These are phyloP conservation scores for Metalampra italica DNA, from an alignment of 2,888 invertebrate species.

Conservation along the genomic window DNA sequence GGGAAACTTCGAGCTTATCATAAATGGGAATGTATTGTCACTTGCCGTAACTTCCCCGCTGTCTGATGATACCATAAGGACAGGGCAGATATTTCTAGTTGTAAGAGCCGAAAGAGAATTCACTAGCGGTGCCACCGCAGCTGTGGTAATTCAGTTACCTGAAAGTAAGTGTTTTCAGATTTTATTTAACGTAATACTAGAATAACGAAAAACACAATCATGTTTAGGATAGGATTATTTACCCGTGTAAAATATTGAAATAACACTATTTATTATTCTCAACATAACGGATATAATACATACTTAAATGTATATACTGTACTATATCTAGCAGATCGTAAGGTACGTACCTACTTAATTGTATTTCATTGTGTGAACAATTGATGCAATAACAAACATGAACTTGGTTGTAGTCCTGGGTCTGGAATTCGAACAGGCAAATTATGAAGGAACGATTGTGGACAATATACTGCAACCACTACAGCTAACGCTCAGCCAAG, in stretches of 20 bases:
- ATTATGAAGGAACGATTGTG: constrained; percentile 44
- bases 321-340: too few species aligned
- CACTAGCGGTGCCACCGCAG: constrained; percentile 53
- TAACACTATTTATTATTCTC: too few species aligned
- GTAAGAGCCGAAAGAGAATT: constrained; percentile 48
- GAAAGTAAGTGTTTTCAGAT: constrained; percentile 35
- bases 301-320: too few species aligned
- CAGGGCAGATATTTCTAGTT: constrained; percentile 41
- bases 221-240: not conserved
- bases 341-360: too few species aligned
- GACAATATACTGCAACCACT: constrained; percentile 34
- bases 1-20: constrained; percentile 31
- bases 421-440: constrained; percentile 40
- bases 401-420: constrained; percentile 33
- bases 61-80: constrained; percentile 26
- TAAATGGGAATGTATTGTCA: constrained; percentile 29
- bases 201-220: not conserved
- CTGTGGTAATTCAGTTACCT: constrained; percentile 53
- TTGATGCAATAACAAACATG: too few species aligned
- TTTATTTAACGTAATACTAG: too few species aligned
- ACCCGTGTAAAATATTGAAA: too few species aligned
- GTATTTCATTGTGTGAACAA: too few species aligned
- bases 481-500: constrained; percentile 37
- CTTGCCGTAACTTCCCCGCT: constrained; percentile 35
- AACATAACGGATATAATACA: too few species aligned